A percentile compares a stretch with the other conserved stretches of the same genome.
These are phyloP conservation scores for Luperina nickerlii DNA, from an alignment of 2,888 invertebrate genomes.

Conservation along the genomic window DNA sequence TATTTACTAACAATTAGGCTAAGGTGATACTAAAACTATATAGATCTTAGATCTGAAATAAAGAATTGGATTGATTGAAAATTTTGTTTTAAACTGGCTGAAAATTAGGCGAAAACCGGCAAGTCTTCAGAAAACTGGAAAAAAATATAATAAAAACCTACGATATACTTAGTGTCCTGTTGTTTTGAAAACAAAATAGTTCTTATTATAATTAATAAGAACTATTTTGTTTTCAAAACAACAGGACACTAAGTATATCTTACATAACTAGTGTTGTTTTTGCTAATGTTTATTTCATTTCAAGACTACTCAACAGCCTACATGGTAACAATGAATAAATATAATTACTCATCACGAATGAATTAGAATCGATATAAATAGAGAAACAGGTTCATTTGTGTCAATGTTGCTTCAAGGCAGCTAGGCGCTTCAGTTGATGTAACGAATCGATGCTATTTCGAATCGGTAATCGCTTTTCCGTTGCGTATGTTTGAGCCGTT, in stretches of 20 bases:
- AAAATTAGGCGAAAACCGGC: not conserved
- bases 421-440: slow-evolving; percentile 17
- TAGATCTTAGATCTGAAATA: not conserved
- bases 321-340: slow-evolving; percentile 46
- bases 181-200: too few species aligned
- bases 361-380: slow-evolving; percentile 39
- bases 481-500: not conserved
- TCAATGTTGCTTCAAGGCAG: slow-evolving; percentile 58
- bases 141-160: not conserved
- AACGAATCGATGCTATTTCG: slow-evolving; percentile 5
- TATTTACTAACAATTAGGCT: not conserved
- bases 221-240: not conserved
- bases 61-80: not conserved
- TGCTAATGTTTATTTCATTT: slow-evolving; percentile 10
- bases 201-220: too few species aligned
- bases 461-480: not conserved
- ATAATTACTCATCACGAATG: slow-evolving; percentile 49
- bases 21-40: not conserved
- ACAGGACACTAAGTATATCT: not conserved
- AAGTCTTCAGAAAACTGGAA: not conserved
- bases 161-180: too few species aligned
- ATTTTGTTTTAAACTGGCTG: not conserved
- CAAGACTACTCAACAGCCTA: slow-evolving; percentile 10
- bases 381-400: slow-evolving; percentile 47
- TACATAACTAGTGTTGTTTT: not conserved